These are phyloP conservation scores for Cygnus buccinator DNA, from an alignment of 2,113 vertebrate genomes.

Conservation along the genomic window DNA sequence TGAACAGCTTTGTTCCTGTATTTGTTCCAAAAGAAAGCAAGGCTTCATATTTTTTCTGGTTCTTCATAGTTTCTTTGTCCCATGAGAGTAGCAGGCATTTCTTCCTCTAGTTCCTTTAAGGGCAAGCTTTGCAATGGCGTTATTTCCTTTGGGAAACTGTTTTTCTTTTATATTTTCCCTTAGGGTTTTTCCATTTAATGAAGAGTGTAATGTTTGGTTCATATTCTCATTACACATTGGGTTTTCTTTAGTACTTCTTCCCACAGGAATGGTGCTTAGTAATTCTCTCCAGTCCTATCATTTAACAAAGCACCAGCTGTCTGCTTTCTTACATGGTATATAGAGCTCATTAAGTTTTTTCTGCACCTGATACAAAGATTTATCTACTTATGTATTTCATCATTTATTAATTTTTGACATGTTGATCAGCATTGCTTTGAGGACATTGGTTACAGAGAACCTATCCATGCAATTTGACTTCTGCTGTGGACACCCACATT, in stretches of 20 bases:
- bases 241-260: background rate
- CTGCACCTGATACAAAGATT: background rate
- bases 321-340: background rate
- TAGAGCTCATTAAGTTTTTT: background rate
- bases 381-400: background rate
- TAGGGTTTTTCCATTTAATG: conserved; percentile 17
- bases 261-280: background rate
- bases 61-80: background rate
- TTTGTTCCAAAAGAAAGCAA: background rate
- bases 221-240: background rate
- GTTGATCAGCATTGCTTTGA: background rate
- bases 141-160: background rate
- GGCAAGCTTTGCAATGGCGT: background rate
- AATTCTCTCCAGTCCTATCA: background rate
- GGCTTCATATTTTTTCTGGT: background rate
- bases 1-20: background rate
- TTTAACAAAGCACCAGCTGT: background rate
- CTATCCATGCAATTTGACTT: background rate
- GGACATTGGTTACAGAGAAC: background rate
- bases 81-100: background rate
- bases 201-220: background rate
- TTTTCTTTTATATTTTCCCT: background rate
- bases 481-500: background rate
- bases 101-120: background rate
- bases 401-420: background rate